A percentile compares a stretch with the other conserved stretches of the same genome.
Conservation (phyloP, 2,113 vertebrate genomes). For the Poecilia latipinna region DNA sequence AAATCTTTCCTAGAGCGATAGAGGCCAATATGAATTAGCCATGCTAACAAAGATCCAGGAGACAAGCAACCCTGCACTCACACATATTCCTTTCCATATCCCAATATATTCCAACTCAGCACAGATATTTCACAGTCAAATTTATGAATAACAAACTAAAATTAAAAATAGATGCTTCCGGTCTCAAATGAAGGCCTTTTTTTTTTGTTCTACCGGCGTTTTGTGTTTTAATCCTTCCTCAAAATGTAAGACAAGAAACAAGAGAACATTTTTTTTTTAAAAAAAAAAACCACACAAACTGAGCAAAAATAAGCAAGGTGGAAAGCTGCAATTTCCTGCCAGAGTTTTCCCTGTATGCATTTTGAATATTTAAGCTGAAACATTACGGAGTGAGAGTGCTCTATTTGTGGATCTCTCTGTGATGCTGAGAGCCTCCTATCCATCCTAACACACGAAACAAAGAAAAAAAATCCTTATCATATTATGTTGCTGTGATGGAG, state of each 20-base stretch:
- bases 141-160: constrained; percentile 2
- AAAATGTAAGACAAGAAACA: constrained; percentile 9
- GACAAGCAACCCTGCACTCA: not conserved
- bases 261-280: not conserved
- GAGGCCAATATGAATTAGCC: no score
- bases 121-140: constrained; percentile 6
- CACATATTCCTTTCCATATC: not conserved
- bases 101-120: not conserved
- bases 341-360: constrained; percentile 25
- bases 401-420: constrained; percentile 57
- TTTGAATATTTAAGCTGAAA: constrained; percentile 55
- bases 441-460: not conserved
- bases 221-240: constrained; percentile 1
- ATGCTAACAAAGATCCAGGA: no score
- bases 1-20: no score
- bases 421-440: constrained; percentile 13
- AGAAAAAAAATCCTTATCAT: not conserved
- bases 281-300: constrained; percentile 16
- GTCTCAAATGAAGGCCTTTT: constrained; percentile 12
- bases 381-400: constrained; percentile 42
- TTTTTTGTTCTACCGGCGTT: constrained; percentile 18
- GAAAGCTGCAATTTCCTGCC: constrained; percentile 17
- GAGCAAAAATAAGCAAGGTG: not conserved
- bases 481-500: not conserved
- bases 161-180: not conserved